A percentile compares a stretch with the other conserved stretches of the same genome.
Conservation (phyloP, 2,113 vertebrate species). For the Takifugu bimaculatus region DNA sequence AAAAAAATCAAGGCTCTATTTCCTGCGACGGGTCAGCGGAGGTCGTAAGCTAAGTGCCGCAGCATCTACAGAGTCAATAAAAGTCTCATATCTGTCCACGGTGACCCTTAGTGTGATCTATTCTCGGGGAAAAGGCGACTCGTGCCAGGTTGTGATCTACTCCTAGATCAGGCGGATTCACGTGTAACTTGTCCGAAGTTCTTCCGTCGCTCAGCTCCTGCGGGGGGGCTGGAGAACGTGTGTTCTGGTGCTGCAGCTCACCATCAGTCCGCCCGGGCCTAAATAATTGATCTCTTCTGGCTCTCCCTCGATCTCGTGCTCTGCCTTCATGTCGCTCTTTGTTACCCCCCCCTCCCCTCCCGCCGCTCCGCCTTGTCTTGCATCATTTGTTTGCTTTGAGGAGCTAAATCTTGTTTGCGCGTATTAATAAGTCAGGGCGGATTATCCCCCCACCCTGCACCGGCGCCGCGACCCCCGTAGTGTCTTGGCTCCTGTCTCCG, state of each 20-base stretch:
- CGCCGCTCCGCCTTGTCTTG: slow-evolving; percentile 59
- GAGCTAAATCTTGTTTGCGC: slow-evolving; percentile 75
- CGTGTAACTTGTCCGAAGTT: neutral
- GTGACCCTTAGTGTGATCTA: slow-evolving; percentile 54
- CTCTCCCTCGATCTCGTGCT: slow-evolving; percentile 31
- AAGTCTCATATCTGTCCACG: slow-evolving; percentile 57
- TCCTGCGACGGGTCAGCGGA: slow-evolving; percentile 64
- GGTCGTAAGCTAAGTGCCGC: slow-evolving; percentile 60
- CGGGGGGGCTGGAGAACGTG: slow-evolving; percentile 2
- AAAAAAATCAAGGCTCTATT: slow-evolving; percentile 41
- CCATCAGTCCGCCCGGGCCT: slow-evolving; percentile 40
- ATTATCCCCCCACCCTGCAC: slow-evolving; percentile 48
- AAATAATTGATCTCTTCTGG: slow-evolving; percentile 66
- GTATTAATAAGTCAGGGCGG: slow-evolving; percentile 74
- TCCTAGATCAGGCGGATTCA: neutral
- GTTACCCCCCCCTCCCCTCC: slow-evolving; percentile 9
- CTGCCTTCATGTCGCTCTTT: slow-evolving; percentile 34
- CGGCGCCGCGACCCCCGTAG: slow-evolving; percentile 30
- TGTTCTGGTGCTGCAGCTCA: slow-evolving; percentile 38
- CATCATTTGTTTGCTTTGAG: slow-evolving; percentile 77
- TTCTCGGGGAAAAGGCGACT: slow-evolving; percentile 39
- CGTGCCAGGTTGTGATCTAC: slow-evolving; percentile 28
- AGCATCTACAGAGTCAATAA: slow-evolving; percentile 64
- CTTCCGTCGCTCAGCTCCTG: slow-evolving; percentile 16
- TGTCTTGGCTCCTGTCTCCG: slow-evolving; percentile 35